These are phyloP conservation scores for Mythimna lalbum DNA, from an alignment of 2,888 invertebrate genomes.

Conservation along the genomic window DNA sequence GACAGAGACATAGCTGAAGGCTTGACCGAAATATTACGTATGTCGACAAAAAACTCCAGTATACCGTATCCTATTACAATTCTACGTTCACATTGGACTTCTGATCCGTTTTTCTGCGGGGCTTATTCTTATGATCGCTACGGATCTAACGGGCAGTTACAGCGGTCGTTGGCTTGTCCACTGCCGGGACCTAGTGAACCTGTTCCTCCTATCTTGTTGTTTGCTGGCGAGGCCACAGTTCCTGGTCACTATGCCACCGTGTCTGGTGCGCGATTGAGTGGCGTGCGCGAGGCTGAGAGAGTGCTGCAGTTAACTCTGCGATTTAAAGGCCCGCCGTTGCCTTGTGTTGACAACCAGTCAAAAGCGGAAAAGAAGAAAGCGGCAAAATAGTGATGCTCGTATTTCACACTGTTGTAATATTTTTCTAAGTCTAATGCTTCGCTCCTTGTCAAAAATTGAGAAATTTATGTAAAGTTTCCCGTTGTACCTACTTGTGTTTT, in stretches of 20 bases:
- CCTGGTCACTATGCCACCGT: slow-evolving; percentile 94
- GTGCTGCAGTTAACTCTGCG: slow-evolving; percentile 91
- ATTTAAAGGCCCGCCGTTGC: slow-evolving; percentile 85
- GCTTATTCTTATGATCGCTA: slow-evolving; percentile 92
- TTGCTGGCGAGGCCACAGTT: slow-evolving; percentile 96
- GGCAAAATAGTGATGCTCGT: neutral
- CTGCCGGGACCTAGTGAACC: slow-evolving; percentile 91
- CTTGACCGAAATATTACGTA: slow-evolving; percentile 91
- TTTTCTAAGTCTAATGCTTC: slow-evolving; percentile 25
- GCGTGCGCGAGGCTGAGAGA: slow-evolving; percentile 94
- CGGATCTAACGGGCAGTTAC: slow-evolving; percentile 75
- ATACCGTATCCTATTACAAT: slow-evolving; percentile 93
- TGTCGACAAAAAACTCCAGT: slow-evolving; percentile 90
- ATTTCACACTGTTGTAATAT: slow-evolving; percentile 4
- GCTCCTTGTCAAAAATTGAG: slow-evolving; percentile 31
- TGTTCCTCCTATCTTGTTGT: slow-evolving; percentile 93
- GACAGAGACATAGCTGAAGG: slow-evolving; percentile 93
- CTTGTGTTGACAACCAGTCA: slow-evolving; percentile 38
- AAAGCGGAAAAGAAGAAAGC: slow-evolving; percentile 32
- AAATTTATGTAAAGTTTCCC: slow-evolving; percentile 60
- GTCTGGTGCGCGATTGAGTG: slow-evolving; percentile 94
- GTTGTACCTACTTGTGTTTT: slow-evolving; percentile 40
- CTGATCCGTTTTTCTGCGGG: slow-evolving; percentile 93
- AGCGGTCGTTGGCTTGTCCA: slow-evolving; percentile 91
- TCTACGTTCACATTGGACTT: slow-evolving; percentile 93